Evolutionary conservation across 2,888 invertebrate species (phyloP).

Genomic region (Amiota mariae): DNA sequence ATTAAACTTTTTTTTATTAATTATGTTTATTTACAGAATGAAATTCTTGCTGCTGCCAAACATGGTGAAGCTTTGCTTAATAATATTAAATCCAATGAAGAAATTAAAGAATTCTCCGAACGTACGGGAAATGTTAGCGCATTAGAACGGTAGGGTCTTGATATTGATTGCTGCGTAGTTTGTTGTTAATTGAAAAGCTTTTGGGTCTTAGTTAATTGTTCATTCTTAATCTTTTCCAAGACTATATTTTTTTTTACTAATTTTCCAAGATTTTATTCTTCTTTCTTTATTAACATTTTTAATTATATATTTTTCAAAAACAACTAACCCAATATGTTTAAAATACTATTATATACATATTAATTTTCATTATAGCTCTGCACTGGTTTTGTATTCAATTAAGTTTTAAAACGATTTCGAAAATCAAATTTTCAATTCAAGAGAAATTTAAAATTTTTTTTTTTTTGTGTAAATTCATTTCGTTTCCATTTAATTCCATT

Average conservation of each 20-base stretch:
- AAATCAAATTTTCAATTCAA: neutral
- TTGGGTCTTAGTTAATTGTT: conserved; percentile 19
- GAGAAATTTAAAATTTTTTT: neutral
- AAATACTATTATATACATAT: conserved; percentile 15
- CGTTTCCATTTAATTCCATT: conserved; percentile 6
- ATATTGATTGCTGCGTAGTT: conserved; percentile 8
- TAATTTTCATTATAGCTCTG: conserved; percentile 69
- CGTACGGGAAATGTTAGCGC: conserved; percentile 91
- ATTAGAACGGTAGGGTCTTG: conserved; percentile 83
- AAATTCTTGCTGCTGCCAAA: conserved; percentile 88
- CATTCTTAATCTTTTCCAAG: conserved; percentile 14
- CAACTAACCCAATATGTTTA: conserved; percentile 48
- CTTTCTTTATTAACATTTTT: conserved; percentile 44
- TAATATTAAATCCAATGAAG: conserved; percentile 79
- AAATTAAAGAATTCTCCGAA: conserved; percentile 78
- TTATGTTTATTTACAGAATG: conserved; percentile 76
- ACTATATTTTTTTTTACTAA: neutral
- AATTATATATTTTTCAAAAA: conserved; percentile 12
- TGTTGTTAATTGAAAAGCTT: conserved; percentile 15
- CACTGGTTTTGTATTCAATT: conserved; percentile 71
- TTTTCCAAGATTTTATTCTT: conserved; percentile 20
- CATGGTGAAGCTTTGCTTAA: conserved; percentile 91
- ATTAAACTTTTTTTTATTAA: neutral
- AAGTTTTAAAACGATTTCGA: conserved; percentile 11
- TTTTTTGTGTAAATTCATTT: conserved; percentile 11